Percentiles rank a stretch among this genome's conserved stretches.
These are phyloP conservation scores for Gymnocypris eckloni DNA, from an alignment of 2,797 vertebrate species.

Conservation along the genomic window DNA sequence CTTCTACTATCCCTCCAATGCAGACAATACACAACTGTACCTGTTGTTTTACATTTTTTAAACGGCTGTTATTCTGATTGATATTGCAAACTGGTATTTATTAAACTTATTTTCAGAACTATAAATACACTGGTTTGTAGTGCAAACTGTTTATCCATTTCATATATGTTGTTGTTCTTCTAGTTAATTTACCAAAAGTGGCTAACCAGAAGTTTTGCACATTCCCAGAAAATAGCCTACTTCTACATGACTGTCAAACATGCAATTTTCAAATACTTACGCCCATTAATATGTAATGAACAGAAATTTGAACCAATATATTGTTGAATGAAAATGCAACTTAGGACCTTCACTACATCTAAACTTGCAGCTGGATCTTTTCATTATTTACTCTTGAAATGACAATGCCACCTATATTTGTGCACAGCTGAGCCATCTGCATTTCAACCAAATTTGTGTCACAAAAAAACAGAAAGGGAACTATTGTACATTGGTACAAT, in stretches of 20 bases:
- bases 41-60: neutral
- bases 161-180: neutral
- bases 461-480: slow-evolving; percentile 61
- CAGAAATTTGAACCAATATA: neutral
- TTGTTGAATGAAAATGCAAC: slow-evolving; percentile 34
- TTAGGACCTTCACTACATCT: slow-evolving; percentile 52
- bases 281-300: neutral
- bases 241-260: neutral
- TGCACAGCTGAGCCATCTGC: slow-evolving; percentile 77
- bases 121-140: neutral
- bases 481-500: slow-evolving; percentile 56
- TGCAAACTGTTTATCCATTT: neutral
- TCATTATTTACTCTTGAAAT: slow-evolving; percentile 79
- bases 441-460: slow-evolving; percentile 66
- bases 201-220: neutral
- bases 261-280: neutral
- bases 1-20: no score
- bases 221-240: neutral
- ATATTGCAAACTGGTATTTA: neutral
- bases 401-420: slow-evolving; percentile 75
- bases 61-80: neutral
- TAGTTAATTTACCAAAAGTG: neutral
- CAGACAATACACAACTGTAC: neutral
- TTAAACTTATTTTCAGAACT: neutral
- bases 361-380: slow-evolving; percentile 75